These are phyloP conservation scores for Onychomys torridus DNA, from an alignment of 2,797 vertebrate species.

Conservation along the genomic window DNA sequence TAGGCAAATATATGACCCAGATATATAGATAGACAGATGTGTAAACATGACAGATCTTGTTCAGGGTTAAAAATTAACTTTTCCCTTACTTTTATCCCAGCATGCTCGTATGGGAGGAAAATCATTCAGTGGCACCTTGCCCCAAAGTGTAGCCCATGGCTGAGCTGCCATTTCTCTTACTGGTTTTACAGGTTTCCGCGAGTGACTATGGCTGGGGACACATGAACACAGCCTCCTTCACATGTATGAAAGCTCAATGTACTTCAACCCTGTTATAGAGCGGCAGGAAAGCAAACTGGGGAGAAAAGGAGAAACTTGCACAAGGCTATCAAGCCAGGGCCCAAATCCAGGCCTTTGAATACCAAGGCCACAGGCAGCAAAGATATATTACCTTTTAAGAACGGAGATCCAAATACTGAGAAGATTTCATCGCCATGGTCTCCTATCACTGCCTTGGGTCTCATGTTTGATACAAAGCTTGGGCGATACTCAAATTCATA, in stretches of 20 bases:
- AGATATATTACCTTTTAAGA: slow-evolving; percentile 70
- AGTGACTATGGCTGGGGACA: not conserved
- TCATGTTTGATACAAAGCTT: slow-evolving; percentile 44
- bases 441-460: slow-evolving; percentile 15
- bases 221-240: too few relatives aligned
- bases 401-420: slow-evolving; percentile 52
- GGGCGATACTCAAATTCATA: slow-evolving; percentile 75
- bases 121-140: fast-evolving
- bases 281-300: not conserved
- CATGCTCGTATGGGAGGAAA: fast-evolving
- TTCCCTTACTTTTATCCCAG: fast-evolving
- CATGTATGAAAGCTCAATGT: fast-evolving
- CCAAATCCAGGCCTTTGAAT: fast-evolving
- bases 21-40: not conserved
- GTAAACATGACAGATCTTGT: not conserved
- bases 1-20: not conserved
- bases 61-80: not conserved
- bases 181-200: not conserved
- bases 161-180: not conserved
- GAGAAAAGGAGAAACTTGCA: not conserved
- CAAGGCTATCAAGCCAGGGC: not conserved
- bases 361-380: not conserved
- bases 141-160: not conserved
- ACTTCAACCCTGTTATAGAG: fast-evolving
- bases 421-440: slow-evolving; percentile 74